Evolutionary conservation across 2,888 invertebrate species (phyloP).

Genomic region (Drosophila infuscata): DNA sequence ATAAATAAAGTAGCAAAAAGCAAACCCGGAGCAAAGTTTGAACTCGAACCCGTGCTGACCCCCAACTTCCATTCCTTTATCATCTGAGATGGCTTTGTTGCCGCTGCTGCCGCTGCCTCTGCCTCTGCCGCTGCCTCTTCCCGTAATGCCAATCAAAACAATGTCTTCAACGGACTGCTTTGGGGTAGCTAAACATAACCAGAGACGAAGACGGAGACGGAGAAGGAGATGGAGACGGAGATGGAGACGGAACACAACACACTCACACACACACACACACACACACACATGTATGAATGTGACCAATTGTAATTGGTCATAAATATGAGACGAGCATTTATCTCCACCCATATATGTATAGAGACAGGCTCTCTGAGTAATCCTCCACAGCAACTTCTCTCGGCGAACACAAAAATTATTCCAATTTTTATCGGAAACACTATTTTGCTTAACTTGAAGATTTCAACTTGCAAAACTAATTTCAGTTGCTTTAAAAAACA

Average conservation of each 20-base stretch:
- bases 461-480: not conserved
- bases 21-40: conserved; percentile 15
- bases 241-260: not conserved
- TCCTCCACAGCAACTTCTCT: not conserved
- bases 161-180: conserved; percentile 20
- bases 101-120: not conserved
- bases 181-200: not conserved
- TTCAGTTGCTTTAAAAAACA: no score
- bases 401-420: not conserved
- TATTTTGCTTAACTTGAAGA: not conserved
- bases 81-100: conserved; percentile 31
- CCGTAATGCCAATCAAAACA: conserved; percentile 60
- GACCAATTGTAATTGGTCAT: conserved; percentile 50
- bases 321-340: conserved; percentile 43
- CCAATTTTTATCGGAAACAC: not conserved
- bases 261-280: not conserved
- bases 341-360: not conserved
- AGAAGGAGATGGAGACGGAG: not conserved
- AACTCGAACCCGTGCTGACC: conserved; percentile 5
- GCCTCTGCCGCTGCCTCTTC: conserved; percentile 5
- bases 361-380: not conserved
- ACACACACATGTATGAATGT: not conserved
- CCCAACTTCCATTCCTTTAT: conserved; percentile 19
- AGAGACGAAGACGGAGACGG: not conserved
- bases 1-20: conserved; percentile 34